These are phyloP conservation scores for Emesis castigata DNA, from an alignment of 2,888 invertebrate species.

Conservation along the genomic window DNA sequence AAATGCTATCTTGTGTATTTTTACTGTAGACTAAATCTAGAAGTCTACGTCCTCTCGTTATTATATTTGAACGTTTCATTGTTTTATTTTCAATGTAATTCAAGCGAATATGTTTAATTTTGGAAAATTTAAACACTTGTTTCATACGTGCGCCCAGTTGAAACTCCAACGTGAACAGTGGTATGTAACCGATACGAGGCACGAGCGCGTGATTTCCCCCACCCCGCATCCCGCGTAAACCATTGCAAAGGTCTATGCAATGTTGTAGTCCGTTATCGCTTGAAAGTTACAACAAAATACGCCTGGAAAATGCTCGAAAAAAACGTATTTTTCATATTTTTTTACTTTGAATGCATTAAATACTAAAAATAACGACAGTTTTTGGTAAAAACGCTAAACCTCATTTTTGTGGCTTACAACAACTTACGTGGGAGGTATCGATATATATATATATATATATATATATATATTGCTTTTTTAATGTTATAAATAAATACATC, in stretches of 20 bases:
- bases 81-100: too few relatives aligned
- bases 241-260: background rate
- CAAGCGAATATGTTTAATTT: too few relatives aligned
- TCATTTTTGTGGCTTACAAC: background rate
- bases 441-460: too few relatives aligned
- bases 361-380: background rate
- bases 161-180: background rate
- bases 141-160: too few relatives aligned
- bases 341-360: background rate
- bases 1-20: too few relatives aligned
- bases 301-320: background rate
- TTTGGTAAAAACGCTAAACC: background rate
- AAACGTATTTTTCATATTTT: background rate
- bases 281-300: background rate
- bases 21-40: too few relatives aligned
- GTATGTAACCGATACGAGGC: background rate
- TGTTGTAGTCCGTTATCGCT: background rate
- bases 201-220: background rate
- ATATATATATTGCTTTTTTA: too few relatives aligned
- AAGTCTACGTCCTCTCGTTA: too few relatives aligned
- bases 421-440: background rate
- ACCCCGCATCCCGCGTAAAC: background rate
- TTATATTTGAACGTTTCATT: too few relatives aligned
- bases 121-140: too few relatives aligned
- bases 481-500: too few relatives aligned